Base-by-base conservation (phyloP, 2,888 invertebrate species). In the Augochlorella aurata region DNA sequence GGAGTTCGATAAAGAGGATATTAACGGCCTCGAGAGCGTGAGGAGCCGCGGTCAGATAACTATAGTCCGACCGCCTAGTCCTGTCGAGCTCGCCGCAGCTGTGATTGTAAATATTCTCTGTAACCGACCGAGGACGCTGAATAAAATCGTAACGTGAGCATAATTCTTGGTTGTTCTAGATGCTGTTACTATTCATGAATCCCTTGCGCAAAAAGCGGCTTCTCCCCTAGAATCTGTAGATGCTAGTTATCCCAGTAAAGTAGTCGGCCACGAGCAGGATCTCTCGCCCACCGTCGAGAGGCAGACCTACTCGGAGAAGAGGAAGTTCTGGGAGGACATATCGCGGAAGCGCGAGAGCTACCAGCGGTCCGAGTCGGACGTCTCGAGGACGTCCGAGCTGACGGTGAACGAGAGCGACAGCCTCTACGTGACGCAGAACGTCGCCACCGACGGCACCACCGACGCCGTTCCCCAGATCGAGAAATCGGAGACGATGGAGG, bases 111-210 rank as follows among this genome's bases (percentile, higher is more conserved):
- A 74, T 72, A 67, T n/a, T 73, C 12, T 49, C 81, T 86, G 85
- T 85, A 38, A 38, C 38, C 38, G 38, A 38, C 4, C 38, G 38
- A 38, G 38, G 38, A 38, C 38, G 61, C 45, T 70, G 70, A 87
- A 89, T 88, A 85, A 89, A 89, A 89, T 83, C 58, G 82, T 89
- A 88, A 89, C 87, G 71, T 83, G 82, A 87, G 79, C 82, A 87
- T 88, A 77, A 86, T 87, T 89, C 90, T 92, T 92, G 90, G 91
- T 92, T 93, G 93, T 93, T 93, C 91, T 93, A 93, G 93, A 93
- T 93, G 92, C 91, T 90, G 92, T 90, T 88, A 92, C 88, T 90
- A 92, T 91, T 90, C 91, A 92, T 89, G 93, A 92, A 90, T 91
- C 90, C 91, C 87, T 92, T 90, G 92, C 92, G 91, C 92, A 93